These are phyloP conservation scores for Leucophora obtusa DNA, from an alignment of 2,888 invertebrate genomes.

Conservation along the genomic window DNA sequence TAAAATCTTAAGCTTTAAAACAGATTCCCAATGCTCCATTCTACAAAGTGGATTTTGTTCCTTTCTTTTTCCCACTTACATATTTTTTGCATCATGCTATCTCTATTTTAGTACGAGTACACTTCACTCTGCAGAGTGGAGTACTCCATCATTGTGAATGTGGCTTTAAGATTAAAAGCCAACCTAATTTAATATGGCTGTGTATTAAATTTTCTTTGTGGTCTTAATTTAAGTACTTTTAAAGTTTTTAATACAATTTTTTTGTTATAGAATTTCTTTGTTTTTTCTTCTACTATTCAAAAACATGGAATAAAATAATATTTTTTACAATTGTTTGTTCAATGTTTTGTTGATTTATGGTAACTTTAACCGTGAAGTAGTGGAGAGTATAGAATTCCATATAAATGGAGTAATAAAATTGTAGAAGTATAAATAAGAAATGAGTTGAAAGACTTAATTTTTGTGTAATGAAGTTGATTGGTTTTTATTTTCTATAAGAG, in stretches of 20 bases:
- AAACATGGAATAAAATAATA: not conserved
- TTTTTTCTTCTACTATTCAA: constrained; percentile 19
- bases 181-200: not conserved
- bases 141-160: too few relatives aligned
- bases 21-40: too few relatives aligned
- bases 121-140: too few relatives aligned
- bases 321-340: constrained; percentile 20
- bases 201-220: constrained; percentile 34
- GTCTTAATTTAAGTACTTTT: constrained; percentile 40
- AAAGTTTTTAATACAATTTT: constrained; percentile 39
- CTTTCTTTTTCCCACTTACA: too few relatives aligned
- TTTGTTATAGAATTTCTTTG: constrained; percentile 41
- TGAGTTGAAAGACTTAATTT: constrained; percentile 6
- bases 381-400: constrained; percentile 52
- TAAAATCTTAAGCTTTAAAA: not conserved
- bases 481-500: not conserved
- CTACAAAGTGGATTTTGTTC: too few relatives aligned
- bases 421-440: constrained; percentile 1
- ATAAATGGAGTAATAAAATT: constrained; percentile 49
- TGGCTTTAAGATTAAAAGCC: too few relatives aligned
- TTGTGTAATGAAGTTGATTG: constrained; percentile 25
- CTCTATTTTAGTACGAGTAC: too few relatives aligned
- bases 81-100: too few relatives aligned
- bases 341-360: constrained; percentile 45
- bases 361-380: constrained; percentile 40